phyloP scores from a whole-genome alignment of 2,888 invertebrate species.

The Diarsia brunnea region DNA sequence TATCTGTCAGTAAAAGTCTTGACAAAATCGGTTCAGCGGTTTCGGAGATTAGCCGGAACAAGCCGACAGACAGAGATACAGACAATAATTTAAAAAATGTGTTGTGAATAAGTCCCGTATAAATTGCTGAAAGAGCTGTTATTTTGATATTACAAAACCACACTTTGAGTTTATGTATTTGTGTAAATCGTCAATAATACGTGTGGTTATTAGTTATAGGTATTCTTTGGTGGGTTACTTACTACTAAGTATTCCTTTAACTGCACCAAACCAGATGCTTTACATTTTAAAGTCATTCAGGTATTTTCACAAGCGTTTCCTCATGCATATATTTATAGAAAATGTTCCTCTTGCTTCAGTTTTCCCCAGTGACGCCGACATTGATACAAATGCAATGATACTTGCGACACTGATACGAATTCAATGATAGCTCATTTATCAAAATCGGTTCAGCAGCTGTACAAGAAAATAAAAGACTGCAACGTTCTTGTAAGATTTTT shows the following conservation, averaged over 20 bases:
- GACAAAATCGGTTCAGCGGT: too few relatives aligned
- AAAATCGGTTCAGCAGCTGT: conserved; percentile 36
- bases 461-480: conserved; percentile 36
- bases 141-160: too few relatives aligned
- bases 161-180: too few relatives aligned
- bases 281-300: conserved; percentile 42
- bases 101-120: too few relatives aligned
- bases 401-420: conserved; percentile 54
- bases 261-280: conserved; percentile 9
- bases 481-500: not conserved
- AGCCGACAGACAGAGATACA: too few relatives aligned
- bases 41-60: too few relatives aligned
- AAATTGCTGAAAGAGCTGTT: too few relatives aligned
- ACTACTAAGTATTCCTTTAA: not conserved
- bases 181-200: not conserved
- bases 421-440: conserved; percentile 58
- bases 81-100: too few relatives aligned
- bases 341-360: conserved; percentile 37
- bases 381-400: conserved; percentile 57
- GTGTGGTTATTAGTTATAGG: not conserved
- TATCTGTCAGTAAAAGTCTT: too few relatives aligned
- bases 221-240: not conserved
- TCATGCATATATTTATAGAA: conserved; percentile 43
- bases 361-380: conserved; percentile 45
- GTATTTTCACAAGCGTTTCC: conserved; percentile 30